phyloP scores from a whole-genome alignment of 2,797 vertebrate genomes.

The Peromyscus nudipes region DNA sequence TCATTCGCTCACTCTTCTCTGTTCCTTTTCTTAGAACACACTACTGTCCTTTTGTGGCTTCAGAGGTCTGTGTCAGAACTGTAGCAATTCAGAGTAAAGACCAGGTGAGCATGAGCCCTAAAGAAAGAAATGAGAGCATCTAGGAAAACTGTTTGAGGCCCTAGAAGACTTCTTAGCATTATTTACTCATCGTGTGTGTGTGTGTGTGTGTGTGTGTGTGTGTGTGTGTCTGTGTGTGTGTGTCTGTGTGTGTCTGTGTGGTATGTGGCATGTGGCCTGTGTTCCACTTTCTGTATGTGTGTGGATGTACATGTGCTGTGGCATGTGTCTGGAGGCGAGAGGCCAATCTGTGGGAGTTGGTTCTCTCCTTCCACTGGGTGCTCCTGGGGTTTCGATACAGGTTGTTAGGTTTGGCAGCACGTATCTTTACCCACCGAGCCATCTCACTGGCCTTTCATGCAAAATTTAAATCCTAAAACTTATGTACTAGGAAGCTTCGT shows the following conservation, averaged over 20 bases:
- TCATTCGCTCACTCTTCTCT: neutral
- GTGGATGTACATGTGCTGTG: neutral
- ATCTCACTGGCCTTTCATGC: neutral
- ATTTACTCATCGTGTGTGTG: neutral
- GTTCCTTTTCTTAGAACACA: neutral
- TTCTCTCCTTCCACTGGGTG: too few relatives aligned
- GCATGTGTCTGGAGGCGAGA: neutral
- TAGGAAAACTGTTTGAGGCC: neutral
- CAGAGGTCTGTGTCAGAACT: neutral
- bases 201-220: neutral
- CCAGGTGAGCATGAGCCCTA: neutral
- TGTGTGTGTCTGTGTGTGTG: neutral
- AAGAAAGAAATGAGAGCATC: neutral
- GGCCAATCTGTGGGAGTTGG: neutral
- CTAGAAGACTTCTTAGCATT: neutral
- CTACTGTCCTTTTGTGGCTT: neutral
- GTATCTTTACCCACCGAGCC: too few relatives aligned
- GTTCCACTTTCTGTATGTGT: neutral
- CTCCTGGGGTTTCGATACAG: fast-evolving
- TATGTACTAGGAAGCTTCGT: neutral
- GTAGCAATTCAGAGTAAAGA: neutral
- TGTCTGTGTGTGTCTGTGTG: neutral
- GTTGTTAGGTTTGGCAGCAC: neutral
- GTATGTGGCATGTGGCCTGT: neutral
- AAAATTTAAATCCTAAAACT: neutral